Base-by-base conservation (phyloP, 2,888 invertebrate genomes). In the Hydropsyche betteni region DNA sequence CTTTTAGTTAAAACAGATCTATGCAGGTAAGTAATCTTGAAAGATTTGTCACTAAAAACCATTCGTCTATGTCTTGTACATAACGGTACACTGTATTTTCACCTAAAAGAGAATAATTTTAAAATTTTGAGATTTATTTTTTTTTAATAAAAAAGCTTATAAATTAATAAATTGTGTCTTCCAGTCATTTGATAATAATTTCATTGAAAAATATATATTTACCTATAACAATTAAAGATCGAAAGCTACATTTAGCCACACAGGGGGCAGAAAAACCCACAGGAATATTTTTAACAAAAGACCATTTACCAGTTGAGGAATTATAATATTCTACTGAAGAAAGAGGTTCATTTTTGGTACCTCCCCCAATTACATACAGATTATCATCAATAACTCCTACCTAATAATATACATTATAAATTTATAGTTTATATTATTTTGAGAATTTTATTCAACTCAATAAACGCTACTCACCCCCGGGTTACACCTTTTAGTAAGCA, bases 301-400 rank as follows among this genome's bases (percentile, higher is more conserved):
- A 12, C 64, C 64, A 64, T 12, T 8, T 10, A 36, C 36, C 36
- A 5, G 8, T 36, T n/a, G 24, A 7, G n/a, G 36, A 6, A 64
- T 64, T 36, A 36, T 36, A 64, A 33, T n/a, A 4, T 36, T 64
- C 64, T 6, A 64, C 36, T 2, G 64, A 33, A 10, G 36, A 5
- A 12, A 64, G 34, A 44, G 2, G 5, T 12, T 36, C 64, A 10
- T 24, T 24, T 24, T 24, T 2, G 2, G 24, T 2, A 24, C 24
- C 24, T 24, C 64, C 64, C 33, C 64, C 64, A 10, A 36, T 34
- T 8, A n/a, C 64, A 36, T 64, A 64, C n/a, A 64, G 6, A 36
- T 34, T 5, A 8, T 34, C 10, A 36, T 34, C 64, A 36, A 64
- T n/a, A 12, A n/a, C 36, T n/a, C 33, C 64, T 5, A 64, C 10